phyloP scores from a whole-genome alignment of 2,797 vertebrate species.

The Vipera latastei region DNA sequence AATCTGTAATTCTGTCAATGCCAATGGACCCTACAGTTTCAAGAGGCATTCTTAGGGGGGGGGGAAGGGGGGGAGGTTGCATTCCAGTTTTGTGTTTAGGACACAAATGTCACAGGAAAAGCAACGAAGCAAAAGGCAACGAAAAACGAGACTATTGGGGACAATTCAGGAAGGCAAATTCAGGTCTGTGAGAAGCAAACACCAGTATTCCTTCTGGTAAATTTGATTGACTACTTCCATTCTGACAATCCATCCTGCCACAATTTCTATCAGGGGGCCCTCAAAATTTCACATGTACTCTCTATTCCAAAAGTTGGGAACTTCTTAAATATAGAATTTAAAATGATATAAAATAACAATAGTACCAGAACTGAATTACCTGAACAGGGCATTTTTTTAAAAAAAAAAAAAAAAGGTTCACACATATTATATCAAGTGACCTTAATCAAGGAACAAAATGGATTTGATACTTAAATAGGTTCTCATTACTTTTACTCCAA shows the following conservation, averaged over 20 bases:
- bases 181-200: not conserved
- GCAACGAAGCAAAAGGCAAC: not conserved
- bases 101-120: not conserved
- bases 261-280: not conserved
- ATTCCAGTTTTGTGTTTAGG: not conserved
- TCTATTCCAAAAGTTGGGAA: not conserved
- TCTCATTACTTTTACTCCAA: not conserved
- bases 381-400: not conserved
- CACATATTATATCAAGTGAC: not conserved
- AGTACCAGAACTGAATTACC: not conserved
- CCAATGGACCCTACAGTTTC: not conserved
- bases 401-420: not conserved
- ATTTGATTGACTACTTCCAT: not conserved
- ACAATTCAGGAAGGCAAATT: not conserved
- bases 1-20: not conserved
- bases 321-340: not conserved
- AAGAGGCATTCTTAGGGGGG: not conserved
- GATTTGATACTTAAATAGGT: not conserved
- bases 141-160: not conserved
- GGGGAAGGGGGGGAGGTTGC: not conserved
- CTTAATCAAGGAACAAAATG: not conserved
- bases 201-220: not conserved
- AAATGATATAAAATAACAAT: not conserved
- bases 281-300: not conserved
- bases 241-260: not conserved